Evolutionary conservation across 2,797 vertebrate genomes (phyloP).

Genomic region (Luscinia megarhynchos): DNA sequence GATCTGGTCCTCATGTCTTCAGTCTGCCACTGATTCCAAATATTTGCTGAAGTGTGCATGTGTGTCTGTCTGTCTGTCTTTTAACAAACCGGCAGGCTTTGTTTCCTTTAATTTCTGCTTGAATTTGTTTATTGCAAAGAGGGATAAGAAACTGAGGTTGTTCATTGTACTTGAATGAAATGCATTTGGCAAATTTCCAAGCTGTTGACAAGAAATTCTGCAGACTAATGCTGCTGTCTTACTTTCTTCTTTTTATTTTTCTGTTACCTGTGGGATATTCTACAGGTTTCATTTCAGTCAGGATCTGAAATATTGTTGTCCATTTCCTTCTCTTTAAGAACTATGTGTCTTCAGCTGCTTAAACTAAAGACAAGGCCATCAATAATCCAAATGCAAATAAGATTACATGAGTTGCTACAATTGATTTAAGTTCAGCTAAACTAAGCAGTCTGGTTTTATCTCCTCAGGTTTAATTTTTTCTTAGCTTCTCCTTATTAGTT

Average conservation of each 20-base stretch:
- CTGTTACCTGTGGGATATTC: background rate
- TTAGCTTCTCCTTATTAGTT: background rate
- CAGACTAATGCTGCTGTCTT: background rate
- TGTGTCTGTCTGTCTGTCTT: background rate
- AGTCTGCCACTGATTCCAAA: background rate
- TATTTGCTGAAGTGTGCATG: background rate
- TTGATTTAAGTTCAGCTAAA: background rate
- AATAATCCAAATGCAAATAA: background rate
- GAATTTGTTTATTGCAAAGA: background rate
- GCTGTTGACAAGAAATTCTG: constrained; percentile 1
- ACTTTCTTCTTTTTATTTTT: constrained; percentile 50
- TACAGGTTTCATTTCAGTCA: constrained; percentile 12
- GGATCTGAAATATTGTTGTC: constrained; percentile 3
- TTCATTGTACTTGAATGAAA: background rate
- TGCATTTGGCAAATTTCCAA: background rate
- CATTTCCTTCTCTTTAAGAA: constrained; percentile 27
- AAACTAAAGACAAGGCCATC: background rate
- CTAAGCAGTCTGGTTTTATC: background rate
- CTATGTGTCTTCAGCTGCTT: background rate
- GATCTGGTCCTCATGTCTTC: background rate
- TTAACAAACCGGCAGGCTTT: background rate
- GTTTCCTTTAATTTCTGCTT: background rate
- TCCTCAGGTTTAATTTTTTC: background rate
- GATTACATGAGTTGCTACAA: background rate
- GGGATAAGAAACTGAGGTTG: background rate